phyloP scores from a whole-genome alignment of 2,113 vertebrate genomes.

The Leuciscus idus region DNA sequence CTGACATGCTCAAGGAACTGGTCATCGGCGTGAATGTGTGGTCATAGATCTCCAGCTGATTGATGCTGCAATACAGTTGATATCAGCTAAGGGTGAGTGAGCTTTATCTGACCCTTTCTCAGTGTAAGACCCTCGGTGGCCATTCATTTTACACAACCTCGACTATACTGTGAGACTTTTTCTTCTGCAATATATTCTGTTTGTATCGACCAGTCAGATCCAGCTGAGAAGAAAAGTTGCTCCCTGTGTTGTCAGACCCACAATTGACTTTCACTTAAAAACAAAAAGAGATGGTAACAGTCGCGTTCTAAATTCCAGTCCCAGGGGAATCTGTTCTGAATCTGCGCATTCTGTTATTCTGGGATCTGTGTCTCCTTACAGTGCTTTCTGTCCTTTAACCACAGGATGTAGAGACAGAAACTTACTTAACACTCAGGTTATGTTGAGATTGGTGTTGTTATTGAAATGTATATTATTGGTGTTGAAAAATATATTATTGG shows the following conservation, averaged over 20 bases:
- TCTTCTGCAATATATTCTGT: neutral
- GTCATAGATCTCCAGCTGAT: conserved; percentile 6
- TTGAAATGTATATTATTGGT: too few relatives aligned
- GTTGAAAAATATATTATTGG: too few relatives aligned
- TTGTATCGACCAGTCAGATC: conserved; percentile 45
- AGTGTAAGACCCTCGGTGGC: conserved; percentile 28
- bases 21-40: neutral
- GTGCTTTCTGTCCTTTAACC: neutral
- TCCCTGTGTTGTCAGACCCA: conserved; percentile 29
- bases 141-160: conserved; percentile 24
- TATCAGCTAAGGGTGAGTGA: conserved; percentile 29
- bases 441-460: too few relatives aligned
- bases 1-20: neutral
- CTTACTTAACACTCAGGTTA: neutral
- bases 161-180: conserved; percentile 15
- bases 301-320: conserved; percentile 21
- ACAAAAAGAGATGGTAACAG: conserved; percentile 1
- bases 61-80: conserved; percentile 11
- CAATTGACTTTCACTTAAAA: conserved; percentile 12
- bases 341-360: neutral
- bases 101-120: conserved; percentile 32
- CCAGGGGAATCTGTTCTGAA: neutral
- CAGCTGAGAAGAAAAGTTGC: conserved; percentile 42
- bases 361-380: neutral
- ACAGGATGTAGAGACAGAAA: neutral